phyloP scores from a whole-genome alignment of 2,113 vertebrate species.

The Anas platyrhynchos region DNA sequence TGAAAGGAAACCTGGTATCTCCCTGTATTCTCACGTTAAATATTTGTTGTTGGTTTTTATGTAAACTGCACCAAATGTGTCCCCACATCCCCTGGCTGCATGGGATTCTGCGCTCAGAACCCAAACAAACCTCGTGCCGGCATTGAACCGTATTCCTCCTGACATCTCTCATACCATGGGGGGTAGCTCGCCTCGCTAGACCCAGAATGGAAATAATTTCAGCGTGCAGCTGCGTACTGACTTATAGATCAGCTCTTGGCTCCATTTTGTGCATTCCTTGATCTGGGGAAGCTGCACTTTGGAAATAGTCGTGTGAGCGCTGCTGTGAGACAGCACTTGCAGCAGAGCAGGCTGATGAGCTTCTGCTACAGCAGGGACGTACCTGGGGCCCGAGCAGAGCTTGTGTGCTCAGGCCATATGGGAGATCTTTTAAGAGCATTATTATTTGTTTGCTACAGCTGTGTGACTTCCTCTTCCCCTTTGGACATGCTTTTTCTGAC shows the following conservation, averaged over 20 bases:
- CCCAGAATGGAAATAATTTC: background rate
- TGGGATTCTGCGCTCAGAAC: background rate
- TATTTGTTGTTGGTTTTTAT: background rate
- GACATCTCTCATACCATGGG: background rate
- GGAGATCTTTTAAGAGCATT: constrained; percentile 61
- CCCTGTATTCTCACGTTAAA: background rate
- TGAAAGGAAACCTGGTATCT: background rate
- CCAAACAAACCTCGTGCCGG: background rate
- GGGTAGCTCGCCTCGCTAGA: background rate
- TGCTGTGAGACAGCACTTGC: background rate
- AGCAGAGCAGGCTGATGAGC: background rate
- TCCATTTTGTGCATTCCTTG: background rate
- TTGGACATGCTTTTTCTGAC: constrained; percentile 31
- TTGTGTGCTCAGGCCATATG: constrained; percentile 38
- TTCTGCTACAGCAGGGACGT: background rate
- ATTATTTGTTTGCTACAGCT: constrained; percentile 41
- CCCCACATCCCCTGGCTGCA: accelerated
- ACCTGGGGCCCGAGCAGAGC: constrained; percentile 6
- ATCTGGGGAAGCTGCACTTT: background rate
- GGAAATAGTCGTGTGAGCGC: background rate
- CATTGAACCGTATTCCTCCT: background rate
- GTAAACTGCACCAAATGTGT: background rate
- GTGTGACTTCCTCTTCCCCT: constrained; percentile 55
- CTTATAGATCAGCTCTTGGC: background rate
- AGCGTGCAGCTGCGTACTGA: background rate